Conservation (phyloP, 1,140 invertebrate genomes). For the Bombus sibiricus region DNA sequence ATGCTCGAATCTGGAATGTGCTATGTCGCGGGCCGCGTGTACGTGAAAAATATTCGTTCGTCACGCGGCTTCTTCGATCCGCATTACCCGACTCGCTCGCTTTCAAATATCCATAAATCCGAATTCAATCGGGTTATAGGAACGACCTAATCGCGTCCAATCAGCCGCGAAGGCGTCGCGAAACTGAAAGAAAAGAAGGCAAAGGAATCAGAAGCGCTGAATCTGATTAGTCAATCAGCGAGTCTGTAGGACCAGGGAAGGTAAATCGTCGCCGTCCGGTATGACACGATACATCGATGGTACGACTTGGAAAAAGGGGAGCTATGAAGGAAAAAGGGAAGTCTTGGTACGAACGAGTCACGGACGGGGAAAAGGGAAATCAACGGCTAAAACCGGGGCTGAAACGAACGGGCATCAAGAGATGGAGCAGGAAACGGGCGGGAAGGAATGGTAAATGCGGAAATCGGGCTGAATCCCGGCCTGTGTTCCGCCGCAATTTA, state of each 20-base stretch:
- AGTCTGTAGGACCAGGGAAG: conserved; percentile 18
- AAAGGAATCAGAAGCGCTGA: conserved; percentile 36
- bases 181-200: conserved; percentile 30
- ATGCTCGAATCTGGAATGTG: neutral
- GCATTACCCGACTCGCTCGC: conserved; percentile 44
- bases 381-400: conserved; percentile 26
- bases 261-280: conserved; percentile 37
- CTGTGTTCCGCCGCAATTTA: conserved; percentile 54
- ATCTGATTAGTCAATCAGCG: conserved; percentile 67
- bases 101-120: conserved; percentile 63
- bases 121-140: conserved; percentile 63
- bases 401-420: neutral
- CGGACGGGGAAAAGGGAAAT: conserved; percentile 52
- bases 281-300: neutral
- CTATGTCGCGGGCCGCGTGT: too few species aligned
- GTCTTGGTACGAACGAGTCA: neutral
- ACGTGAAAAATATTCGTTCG: conserved; percentile 29
- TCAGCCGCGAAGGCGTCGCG: conserved; percentile 55
- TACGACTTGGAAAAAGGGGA: neutral
- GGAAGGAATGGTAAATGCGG: conserved; percentile 40
- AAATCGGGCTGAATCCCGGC: conserved; percentile 54
- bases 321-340: too few species aligned
- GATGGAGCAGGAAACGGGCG: conserved; percentile 46
- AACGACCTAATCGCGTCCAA: conserved; percentile 64
- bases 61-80: conserved; percentile 23